Base-by-base conservation (phyloP, 2,113 vertebrate species). In the Phycodurus eques region DNA sequence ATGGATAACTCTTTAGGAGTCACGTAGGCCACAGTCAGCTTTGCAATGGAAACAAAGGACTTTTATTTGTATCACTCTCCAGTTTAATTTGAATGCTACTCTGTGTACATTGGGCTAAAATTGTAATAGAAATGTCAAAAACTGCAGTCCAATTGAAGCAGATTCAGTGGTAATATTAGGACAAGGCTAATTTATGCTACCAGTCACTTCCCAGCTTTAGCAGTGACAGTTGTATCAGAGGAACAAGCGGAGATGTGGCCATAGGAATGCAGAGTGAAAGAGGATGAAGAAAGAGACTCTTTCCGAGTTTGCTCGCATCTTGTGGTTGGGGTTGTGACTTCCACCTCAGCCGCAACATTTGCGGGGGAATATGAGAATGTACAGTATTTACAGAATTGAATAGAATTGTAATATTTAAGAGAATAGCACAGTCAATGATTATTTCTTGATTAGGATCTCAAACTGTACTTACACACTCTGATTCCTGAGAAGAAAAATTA, bases 191-290 rank as follows among this genome's bases (percentile, higher is more conserved):
- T 92, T 91, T 91, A 92, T 91, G 86, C 91, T 73, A 77, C 76
- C 84, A 87, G 85, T 90, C 83, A 76, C 22, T 71, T 87, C 86
- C 86, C 76, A 86, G 84, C 81, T 74, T 87, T 75, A 80, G 81
- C 80, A 76, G 89, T 88, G 92, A 92, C 91, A 90, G 89, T 88
- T 93, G 92, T 91, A 92, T 91, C 89, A 92, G 88, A 73, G 90
- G 87, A 81, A 91, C 85, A 91, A 91, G 92, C 85, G 84, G 86
- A 86, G 86, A 69, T 43, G 70, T 80, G 86, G 83, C 77, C 67
- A 79, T 77, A 75, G 69, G 78, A 79, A 77, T 66, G 59, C 83
- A 84, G 77, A 59, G 56, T 27, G 9, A 31, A 60, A 15, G 80
- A 73, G 77, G 77, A 27, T 72, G 68, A 83, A 81, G 81, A 62